Base-by-base conservation (phyloP, 1,140 invertebrate genomes). In the Drosophila simulans region DNA sequence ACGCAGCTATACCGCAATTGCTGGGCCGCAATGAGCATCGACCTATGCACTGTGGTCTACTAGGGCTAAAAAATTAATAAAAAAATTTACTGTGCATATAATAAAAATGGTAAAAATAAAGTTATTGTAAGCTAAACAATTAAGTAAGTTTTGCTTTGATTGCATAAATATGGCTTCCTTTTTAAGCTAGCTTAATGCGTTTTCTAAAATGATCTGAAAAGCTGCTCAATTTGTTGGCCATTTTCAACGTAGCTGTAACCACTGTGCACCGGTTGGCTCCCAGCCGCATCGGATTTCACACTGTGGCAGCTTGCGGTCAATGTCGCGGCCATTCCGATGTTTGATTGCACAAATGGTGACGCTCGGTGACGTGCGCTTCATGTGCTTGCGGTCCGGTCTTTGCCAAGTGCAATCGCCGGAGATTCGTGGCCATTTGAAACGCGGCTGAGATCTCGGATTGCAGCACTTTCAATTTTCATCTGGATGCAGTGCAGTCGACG, bases 381-480 rank as follows among this genome's bases (percentile, higher is more conserved):
- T 75, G 55, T 55, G 63, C 35, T 57, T 77, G 74, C 54, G 63
- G 62, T 77, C 42, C 40, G 46, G 62, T 57, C 71, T 84, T 62
- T 79, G 71, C 71, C 68, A 56, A 84, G 80, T 53, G 78, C 60
- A 62, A 37, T 39, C 12, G 45, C 31, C 46, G 42, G 12, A 5
- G 27, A 40, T 34, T 43, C 46, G 45, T 22, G 73, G 80, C 42
- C 57, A 84, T 72, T 22, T 78, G 77, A 81, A 57, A 81, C 69
- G 60, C 69, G 42, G 46, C 56, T 53, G 43, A 64, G 42, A 43
- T 48, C 68, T 84, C 72, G 60, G 43, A 48, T 58, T 69, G 52
- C 59, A 42, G 65, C 64, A 82, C 79, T 86, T 88, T 86, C 83
- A 65, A 77, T 86, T 88, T 86, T 64, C 54, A 73, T 65, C 80